A percentile compares a stretch with the other conserved stretches of the same genome.
Evolutionary conservation across 2,113 vertebrate species (phyloP).

Genomic region (Helogale parvula): DNA sequence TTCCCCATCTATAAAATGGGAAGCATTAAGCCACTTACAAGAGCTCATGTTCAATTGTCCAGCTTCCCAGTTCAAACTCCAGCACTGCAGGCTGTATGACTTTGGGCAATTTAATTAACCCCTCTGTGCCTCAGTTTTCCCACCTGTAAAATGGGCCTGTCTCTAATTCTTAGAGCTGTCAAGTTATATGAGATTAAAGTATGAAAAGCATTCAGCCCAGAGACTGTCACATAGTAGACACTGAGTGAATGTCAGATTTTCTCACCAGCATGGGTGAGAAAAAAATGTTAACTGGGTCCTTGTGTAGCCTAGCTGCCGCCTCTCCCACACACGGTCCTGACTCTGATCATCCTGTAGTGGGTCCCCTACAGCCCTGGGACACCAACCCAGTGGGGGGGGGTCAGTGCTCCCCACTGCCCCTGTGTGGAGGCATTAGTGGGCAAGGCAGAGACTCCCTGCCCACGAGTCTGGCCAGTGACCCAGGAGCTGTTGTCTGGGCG

Average conservation of each 20-base stretch:
- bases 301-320: not conserved
- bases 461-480: not conserved
- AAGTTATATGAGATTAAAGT: not conserved
- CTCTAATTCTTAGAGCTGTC: not conserved
- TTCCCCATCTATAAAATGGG: not conserved
- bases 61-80: not conserved
- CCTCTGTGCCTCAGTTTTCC: not conserved
- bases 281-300: not conserved
- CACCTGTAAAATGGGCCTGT: not conserved
- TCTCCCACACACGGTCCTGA: not conserved
- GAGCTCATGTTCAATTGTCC: not conserved
- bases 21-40: not conserved
- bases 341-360: not conserved
- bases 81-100: not conserved
- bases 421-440: not conserved
- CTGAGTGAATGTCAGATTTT: not conserved
- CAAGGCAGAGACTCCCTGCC: not conserved
- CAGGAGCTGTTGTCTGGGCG: not conserved
- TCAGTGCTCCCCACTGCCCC: fast-evolving
- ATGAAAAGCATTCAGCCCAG: not conserved
- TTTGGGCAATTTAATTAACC: not conserved
- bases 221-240: not conserved
- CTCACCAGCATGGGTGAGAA: not conserved
- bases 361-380: not conserved
- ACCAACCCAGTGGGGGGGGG: not conserved